Evolutionary conservation across 2,113 vertebrate genomes (phyloP).

Genomic region (Halichoerus grypus): DNA sequence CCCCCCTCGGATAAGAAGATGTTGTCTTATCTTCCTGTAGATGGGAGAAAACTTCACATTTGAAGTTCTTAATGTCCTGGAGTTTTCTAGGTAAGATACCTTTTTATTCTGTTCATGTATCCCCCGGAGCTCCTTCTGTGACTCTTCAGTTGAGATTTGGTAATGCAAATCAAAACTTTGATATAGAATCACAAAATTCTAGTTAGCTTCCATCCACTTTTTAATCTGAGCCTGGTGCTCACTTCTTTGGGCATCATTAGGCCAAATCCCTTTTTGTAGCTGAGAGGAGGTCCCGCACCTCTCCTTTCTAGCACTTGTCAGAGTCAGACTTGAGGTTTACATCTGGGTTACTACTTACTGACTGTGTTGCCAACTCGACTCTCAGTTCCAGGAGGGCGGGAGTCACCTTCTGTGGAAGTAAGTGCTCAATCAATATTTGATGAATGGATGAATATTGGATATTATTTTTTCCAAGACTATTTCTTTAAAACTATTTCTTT

Average conservation of each 20-base stretch:
- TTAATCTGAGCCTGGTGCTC: not conserved
- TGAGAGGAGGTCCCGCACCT: not conserved
- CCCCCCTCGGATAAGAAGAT: not conserved
- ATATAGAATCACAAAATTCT: not conserved
- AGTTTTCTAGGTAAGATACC: slow-evolving; percentile 94
- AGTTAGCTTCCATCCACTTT: not conserved
- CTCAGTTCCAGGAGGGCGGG: not conserved
- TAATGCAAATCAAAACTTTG: not conserved
- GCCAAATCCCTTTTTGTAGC: not conserved
- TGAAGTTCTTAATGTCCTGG: slow-evolving; percentile 95
- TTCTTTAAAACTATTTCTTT: not conserved
- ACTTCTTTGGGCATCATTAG: not conserved
- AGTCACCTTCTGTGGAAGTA: not conserved
- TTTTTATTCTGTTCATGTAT: not conserved
- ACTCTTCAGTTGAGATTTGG: not conserved
- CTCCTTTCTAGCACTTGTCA: not conserved
- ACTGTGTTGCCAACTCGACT: not conserved
- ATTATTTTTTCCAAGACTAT: not conserved
- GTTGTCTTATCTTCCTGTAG: slow-evolving; percentile 86
- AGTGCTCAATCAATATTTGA: not conserved
- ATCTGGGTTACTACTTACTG: not conserved
- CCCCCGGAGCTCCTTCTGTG: not conserved
- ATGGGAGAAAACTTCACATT: slow-evolving; percentile 93
- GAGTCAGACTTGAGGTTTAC: not conserved
- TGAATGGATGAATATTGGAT: not conserved